Percentiles rank a stretch among this genome's conserved stretches.
These are phyloP conservation scores for Ormia ochracea DNA, from an alignment of 2,888 invertebrate genomes.

Conservation along the genomic window DNA sequence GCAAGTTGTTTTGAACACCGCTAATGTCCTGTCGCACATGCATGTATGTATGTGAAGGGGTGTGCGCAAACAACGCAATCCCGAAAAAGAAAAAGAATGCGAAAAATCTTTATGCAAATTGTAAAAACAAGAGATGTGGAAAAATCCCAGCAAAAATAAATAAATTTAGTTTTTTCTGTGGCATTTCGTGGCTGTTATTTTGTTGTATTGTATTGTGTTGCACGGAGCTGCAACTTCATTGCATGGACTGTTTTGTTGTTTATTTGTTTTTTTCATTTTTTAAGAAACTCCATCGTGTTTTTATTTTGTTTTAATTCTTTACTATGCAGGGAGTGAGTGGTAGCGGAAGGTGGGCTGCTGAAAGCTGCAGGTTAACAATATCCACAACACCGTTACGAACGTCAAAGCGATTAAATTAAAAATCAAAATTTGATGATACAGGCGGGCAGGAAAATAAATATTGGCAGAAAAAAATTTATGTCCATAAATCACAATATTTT, in stretches of 20 bases:
- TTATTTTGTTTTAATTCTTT: background rate
- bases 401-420: slow-evolving; percentile 41
- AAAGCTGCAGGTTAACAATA: background rate
- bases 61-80: background rate
- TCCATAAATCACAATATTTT: slow-evolving; percentile 16
- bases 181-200: background rate
- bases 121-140: slow-evolving; percentile 43
- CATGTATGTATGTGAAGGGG: background rate
- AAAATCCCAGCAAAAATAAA: slow-evolving; percentile 47
- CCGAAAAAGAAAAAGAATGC: slow-evolving; percentile 40
- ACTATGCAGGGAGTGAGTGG: background rate
- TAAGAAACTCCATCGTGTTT: background rate
- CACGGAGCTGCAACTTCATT: slow-evolving; percentile 6
- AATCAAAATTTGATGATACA: slow-evolving; percentile 35
- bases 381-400: background rate
- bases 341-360: background rate
- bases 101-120: slow-evolving; percentile 60
- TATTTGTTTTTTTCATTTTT: too few species aligned
- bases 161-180: slow-evolving; percentile 27
- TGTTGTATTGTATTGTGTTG: slow-evolving; percentile 25
- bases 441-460: background rate
- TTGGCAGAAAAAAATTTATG: background rate
- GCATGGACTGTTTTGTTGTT: slow-evolving; percentile 5
- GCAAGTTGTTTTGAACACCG: too few species aligned
- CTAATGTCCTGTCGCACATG: too few species aligned